phyloP scores from a whole-genome alignment of 2,797 vertebrate genomes.

The Peromyscus aztecus region DNA sequence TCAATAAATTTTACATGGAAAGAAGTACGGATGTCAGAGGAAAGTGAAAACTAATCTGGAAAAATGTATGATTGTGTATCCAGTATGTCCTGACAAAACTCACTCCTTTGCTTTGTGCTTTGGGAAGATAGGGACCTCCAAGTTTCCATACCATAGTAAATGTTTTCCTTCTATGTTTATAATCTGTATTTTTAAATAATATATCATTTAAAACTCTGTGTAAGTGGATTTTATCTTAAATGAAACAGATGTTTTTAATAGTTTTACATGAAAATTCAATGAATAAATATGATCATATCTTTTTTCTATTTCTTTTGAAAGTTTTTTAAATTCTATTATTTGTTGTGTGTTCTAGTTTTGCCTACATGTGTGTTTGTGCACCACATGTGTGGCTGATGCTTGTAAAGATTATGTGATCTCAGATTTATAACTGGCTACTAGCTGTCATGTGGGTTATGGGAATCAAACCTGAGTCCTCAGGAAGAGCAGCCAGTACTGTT shows the following conservation, averaged over 20 bases:
- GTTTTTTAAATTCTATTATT: not conserved
- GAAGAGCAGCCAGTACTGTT: no score
- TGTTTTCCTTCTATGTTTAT: not conserved
- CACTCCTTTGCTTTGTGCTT: not conserved
- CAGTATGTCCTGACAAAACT: not conserved
- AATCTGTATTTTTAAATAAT: not conserved
- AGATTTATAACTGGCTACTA: not conserved
- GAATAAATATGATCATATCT: not conserved
- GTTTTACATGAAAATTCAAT: not conserved
- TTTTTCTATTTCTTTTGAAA: not conserved
- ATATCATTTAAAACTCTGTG: not conserved
- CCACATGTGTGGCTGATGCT: not conserved
- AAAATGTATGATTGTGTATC: not conserved
- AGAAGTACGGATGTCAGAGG: not conserved
- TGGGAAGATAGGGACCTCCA: not conserved
- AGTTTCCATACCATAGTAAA: not conserved
- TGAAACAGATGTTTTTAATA: not conserved
- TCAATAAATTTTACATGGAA: not conserved
- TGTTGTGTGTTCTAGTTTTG: not conserved
- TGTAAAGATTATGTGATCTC: not conserved
- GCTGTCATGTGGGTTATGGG: not conserved
- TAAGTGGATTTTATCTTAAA: not conserved
- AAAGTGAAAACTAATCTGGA: not conserved
- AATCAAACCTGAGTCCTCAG: not conserved
- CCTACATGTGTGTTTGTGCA: not conserved